Evolutionary conservation across 2,888 invertebrate species (phyloP), one percentile per base, ranked within the genome.

Genomic region (Dynastes tityus): DNA sequence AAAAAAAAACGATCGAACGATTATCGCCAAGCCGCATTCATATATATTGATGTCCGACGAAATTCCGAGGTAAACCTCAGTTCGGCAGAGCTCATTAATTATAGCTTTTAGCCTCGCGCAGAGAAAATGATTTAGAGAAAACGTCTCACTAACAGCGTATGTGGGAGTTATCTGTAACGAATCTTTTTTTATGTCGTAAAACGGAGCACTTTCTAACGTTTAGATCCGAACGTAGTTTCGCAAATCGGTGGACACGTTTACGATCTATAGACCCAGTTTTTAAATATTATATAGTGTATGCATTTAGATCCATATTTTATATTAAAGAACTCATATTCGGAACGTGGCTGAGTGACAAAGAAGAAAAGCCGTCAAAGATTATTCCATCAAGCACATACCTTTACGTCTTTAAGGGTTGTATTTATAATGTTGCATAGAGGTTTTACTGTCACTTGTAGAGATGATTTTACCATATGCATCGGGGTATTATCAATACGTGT

Each of bases 101-200:
- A 65, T 65, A 65, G 6, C 16, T 63, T 63, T 65, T n/a, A 16
- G 65, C 40, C 32, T 5, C 40, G n/a, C 16, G 8, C 8, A 40
- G 29, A 65, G 32, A 32, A n/a, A 40, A 40, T 37, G 40, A 65
- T 65, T 63, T 65, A 65, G 65, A 65, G 32, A 65, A 65, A 53
- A 53, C 16, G n/a, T 53, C n/a, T n/a, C 16, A 0, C 1, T 53
- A 53, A n/a, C 40, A 13, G 40, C 40, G 32, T 65, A 37, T 65
- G 65, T 65, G 16, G 65, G 65, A 32, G 65, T 65, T 65, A 65
- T 65, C 65, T 65, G 40, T 65, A 65, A 16, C 40, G 40, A 37
- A 65, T 65, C 65, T 65, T 37, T 37, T 22, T 51, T 8, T 13
- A 53, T 53, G 53, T 53, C 53, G 16, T 53, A 53, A 53, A 53